A percentile compares a stretch with the other conserved stretches of the same genome.
phyloP scores from a whole-genome alignment of 2,888 invertebrate genomes.

The Drosophila meridiana region DNA sequence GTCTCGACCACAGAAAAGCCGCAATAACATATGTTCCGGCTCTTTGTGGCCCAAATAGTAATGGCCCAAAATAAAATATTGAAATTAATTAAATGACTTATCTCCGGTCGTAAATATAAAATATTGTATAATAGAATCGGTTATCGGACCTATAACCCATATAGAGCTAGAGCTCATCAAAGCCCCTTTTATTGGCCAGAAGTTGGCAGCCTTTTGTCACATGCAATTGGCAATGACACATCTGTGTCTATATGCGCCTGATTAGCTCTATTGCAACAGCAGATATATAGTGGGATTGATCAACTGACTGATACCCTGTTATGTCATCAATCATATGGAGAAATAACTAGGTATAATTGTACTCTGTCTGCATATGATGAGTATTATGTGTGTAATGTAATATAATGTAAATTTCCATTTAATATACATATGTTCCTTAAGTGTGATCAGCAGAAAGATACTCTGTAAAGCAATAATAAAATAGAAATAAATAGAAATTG shows the following conservation, averaged over 20 bases:
- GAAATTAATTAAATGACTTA: slow-evolving; percentile 15
- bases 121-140: not conserved
- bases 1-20: slow-evolving; percentile 7
- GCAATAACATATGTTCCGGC: slow-evolving; percentile 42
- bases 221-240: slow-evolving; percentile 22
- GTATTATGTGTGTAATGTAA: not conserved
- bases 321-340: not conserved
- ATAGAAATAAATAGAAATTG: not conserved
- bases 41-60: slow-evolving; percentile 12
- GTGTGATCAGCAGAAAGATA: not conserved
- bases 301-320: not conserved
- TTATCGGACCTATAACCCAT: slow-evolving; percentile 6
- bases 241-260: slow-evolving; percentile 10
- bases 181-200: not conserved
- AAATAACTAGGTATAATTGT: not conserved
- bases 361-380: not conserved
- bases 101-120: slow-evolving; percentile 4
- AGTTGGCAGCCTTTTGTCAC: slow-evolving; percentile 17
- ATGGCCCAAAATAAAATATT: slow-evolving; percentile 9
- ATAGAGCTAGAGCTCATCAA: not conserved
- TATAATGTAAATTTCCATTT: not conserved
- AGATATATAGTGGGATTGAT: not conserved
- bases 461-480: not conserved
- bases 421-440: not conserved
- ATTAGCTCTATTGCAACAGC: slow-evolving; percentile 2